Evolutionary conservation across 2,797 vertebrate genomes (phyloP).

Genomic region (Clarias platycephalus): DNA sequence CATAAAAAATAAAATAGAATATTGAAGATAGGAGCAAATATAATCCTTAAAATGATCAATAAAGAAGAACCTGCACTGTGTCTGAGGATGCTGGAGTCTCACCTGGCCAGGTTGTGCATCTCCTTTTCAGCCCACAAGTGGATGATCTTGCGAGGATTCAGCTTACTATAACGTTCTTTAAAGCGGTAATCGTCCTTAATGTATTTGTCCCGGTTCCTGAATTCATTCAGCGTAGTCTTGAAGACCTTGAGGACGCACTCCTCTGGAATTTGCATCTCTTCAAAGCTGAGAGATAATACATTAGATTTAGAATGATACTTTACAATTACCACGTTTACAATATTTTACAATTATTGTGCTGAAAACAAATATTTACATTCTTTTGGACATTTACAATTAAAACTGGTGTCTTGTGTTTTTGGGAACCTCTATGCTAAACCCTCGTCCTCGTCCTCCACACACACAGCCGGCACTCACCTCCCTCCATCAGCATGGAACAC

Average conservation of each 20-base stretch:
- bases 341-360: neutral
- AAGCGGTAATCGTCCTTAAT: slow-evolving; percentile 98
- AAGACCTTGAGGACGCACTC: slow-evolving; percentile 97
- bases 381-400: neutral
- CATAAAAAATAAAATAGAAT: neutral
- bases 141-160: slow-evolving; percentile 96
- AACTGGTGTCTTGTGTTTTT: neutral
- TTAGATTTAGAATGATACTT: neutral
- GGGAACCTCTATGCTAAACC: neutral
- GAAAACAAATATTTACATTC: neutral
- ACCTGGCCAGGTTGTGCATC: slow-evolving; percentile 95
- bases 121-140: slow-evolving; percentile 99
- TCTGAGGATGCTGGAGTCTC: slow-evolving; percentile 20
- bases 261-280: slow-evolving; percentile 79
- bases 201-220: slow-evolving; percentile 95
- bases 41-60: too few relatives aligned
- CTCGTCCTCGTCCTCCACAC: too few relatives aligned
- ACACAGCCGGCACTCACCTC: slow-evolving; percentile 70
- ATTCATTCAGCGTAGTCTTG: slow-evolving; percentile 97
- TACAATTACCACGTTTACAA: neutral
- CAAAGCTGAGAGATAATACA: slow-evolving; percentile 63
- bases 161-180: slow-evolving; percentile 95
- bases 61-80: neutral
- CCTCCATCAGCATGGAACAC: slow-evolving; percentile 95
- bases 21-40: neutral